Evolutionary conservation across 1,140 invertebrate genomes (phyloP).

Genomic region (Zaprionus vittiger): DNA sequence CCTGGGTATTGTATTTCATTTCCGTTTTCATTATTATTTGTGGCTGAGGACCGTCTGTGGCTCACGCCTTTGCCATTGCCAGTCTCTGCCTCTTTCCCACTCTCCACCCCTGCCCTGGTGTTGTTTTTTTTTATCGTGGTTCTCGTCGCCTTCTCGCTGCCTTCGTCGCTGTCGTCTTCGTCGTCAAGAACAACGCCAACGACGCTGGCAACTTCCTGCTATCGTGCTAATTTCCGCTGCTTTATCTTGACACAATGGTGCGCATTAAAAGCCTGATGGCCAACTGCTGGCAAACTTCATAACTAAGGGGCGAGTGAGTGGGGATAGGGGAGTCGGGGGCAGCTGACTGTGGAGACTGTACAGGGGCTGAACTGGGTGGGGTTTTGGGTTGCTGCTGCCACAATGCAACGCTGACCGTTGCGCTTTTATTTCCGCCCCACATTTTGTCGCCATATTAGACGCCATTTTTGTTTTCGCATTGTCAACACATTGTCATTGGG

Average conservation of each 20-base stretch:
- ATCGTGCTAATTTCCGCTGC: slow-evolving; percentile 84
- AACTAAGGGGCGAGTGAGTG: slow-evolving; percentile 53
- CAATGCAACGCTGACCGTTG: slow-evolving; percentile 69
- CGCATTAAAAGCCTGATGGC: slow-evolving; percentile 75
- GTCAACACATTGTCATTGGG: slow-evolving; percentile 64
- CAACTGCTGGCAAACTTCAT: slow-evolving; percentile 50
- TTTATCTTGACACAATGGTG: slow-evolving; percentile 84
- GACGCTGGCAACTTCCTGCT: slow-evolving; percentile 83
- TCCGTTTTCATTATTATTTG: slow-evolving; percentile 82
- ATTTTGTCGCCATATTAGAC: slow-evolving; percentile 61
- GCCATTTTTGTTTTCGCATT: slow-evolving; percentile 78
- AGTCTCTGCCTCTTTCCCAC: slow-evolving; percentile 15
- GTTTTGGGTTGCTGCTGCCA: background rate
- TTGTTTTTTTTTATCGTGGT: slow-evolving; percentile 32
- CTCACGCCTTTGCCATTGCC: slow-evolving; percentile 29
- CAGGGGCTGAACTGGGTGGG: background rate
- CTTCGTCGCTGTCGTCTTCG: slow-evolving; percentile 28
- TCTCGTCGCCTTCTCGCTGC: slow-evolving; percentile 9
- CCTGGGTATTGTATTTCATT: slow-evolving; percentile 81
- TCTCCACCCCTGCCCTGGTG: slow-evolving; percentile 8
- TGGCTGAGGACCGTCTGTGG: slow-evolving; percentile 59
- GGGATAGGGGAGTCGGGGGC: too few species aligned
- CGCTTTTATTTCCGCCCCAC: slow-evolving; percentile 75
- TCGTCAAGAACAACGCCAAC: slow-evolving; percentile 71
- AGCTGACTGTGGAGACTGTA: background rate